These are phyloP conservation scores for Dysmachus trigonus DNA, from an alignment of 2,888 invertebrate genomes.

Conservation along the genomic window DNA sequence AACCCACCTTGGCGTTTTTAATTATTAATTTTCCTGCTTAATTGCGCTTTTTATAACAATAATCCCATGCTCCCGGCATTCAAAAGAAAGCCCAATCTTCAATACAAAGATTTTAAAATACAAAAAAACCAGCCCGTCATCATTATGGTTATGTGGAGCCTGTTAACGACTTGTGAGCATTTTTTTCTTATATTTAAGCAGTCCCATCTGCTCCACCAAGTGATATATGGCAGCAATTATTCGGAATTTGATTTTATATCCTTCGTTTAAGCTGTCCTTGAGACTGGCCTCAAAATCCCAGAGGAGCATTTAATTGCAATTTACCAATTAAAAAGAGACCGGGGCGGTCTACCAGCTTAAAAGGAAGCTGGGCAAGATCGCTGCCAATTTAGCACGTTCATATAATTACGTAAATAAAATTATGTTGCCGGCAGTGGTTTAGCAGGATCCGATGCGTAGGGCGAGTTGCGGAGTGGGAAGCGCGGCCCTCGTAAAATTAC, in stretches of 20 bases:
- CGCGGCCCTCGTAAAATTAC: conserved; percentile 18
- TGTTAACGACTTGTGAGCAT: neutral
- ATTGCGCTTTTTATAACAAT: neutral
- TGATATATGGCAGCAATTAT: neutral
- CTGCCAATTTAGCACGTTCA: neutral
- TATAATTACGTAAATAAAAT: neutral
- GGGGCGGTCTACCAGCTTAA: neutral
- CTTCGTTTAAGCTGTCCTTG: neutral
- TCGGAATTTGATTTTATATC: neutral
- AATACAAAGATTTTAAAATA: neutral
- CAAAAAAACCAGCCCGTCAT: neutral
- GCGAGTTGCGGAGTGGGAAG: neutral
- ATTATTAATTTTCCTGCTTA: neutral
- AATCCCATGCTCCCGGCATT: neutral
- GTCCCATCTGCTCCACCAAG: neutral
- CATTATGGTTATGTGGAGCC: neutral
- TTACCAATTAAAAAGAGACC: neutral
- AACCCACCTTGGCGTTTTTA: neutral
- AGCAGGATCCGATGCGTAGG: neutral
- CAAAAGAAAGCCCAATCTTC: neutral
- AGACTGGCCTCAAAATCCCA: neutral
- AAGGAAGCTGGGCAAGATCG: neutral
- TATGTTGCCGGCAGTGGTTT: neutral
- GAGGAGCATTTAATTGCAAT: neutral
- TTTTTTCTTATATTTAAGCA: neutral